phyloP scores from a whole-genome alignment of 2,797 vertebrate genomes.

The Coregonus ussuriensis region DNA sequence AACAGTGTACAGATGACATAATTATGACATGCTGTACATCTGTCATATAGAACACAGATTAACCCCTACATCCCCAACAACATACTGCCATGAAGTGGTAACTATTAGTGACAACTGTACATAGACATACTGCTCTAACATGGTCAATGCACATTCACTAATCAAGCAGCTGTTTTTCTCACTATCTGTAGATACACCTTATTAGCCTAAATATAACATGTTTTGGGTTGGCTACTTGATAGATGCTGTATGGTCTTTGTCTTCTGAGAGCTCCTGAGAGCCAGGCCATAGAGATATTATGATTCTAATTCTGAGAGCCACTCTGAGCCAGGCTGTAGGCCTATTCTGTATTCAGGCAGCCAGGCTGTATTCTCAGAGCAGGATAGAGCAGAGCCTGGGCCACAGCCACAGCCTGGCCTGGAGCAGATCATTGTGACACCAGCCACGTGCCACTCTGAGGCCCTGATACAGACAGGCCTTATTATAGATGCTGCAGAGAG shows the following conservation, averaged over 20 bases:
- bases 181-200: neutral
- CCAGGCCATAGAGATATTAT: neutral
- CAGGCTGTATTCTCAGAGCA: neutral
- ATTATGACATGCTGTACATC: slow-evolving; percentile 46
- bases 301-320: too few relatives aligned
- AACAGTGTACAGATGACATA: slow-evolving; percentile 29
- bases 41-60: slow-evolving; percentile 43
- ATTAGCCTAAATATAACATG: neutral
- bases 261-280: too few relatives aligned
- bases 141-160: neutral
- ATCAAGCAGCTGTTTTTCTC: neutral
- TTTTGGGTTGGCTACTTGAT: neutral
- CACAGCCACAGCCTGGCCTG: slow-evolving; percentile 4
- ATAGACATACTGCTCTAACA: slow-evolving; percentile 16
- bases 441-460: slow-evolving; percentile 13
- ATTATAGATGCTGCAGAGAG: slow-evolving; percentile 21
- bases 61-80: slow-evolving; percentile 25
- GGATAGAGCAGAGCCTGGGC: neutral
- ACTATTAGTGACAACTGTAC: too few relatives aligned
- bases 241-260: neutral
- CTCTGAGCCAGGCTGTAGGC: neutral
- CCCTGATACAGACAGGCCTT: neutral
- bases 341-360: neutral
- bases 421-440: slow-evolving; percentile 12
- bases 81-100: neutral